Evolutionary conservation across 1,140 invertebrate genomes (phyloP), one percentile per base, ranked within the genome.

Genomic region (Drosophila tani): DNA sequence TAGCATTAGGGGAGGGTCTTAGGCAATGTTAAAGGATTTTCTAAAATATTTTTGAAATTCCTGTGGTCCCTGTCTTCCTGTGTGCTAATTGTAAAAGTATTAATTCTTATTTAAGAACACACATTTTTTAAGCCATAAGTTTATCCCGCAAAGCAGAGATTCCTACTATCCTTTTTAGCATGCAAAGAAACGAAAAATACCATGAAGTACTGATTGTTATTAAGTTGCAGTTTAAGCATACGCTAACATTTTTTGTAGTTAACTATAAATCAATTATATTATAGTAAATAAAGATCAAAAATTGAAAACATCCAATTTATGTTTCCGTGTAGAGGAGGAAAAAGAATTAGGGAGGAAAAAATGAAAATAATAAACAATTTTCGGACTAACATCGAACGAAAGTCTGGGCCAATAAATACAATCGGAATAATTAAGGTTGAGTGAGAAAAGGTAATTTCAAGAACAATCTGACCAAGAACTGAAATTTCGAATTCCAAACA

Each of bases 381-480:
- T 24, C 29, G 19, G 27, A 35, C 56, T 43, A 62, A 60, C 55
- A 65, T 32, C 62, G 57, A 27, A 53, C 62, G 29, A 51, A 68
- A 45, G 66, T 69, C 67, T 67, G n/a, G 35, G 38, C 66, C 40
- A 78, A 71, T 27, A 64, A 64, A 67, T 56, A 67, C 58, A 75
- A 75, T 80, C 60, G 56, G 68, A 68, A 57, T 46, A 80, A 73
- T 68, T 76, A 79, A 82, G 70, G 70, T 75, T 78, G 77, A 84
- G 81, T 90, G 78, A 75, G 85, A 81, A 85, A 75, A 66, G 67
- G 74, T 69, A 84, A 81, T 84, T 82, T 65, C 50, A 79, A 82
- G 73, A 65, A 79, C 50, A 75, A 68, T 65, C 65, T 81, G 70
- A 81, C 62, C 77, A 77, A 83, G 11, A 53, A 67, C 58, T 14